Evolutionary conservation across 2,888 invertebrate species (phyloP).

Genomic region (Uropetala carovei): DNA sequence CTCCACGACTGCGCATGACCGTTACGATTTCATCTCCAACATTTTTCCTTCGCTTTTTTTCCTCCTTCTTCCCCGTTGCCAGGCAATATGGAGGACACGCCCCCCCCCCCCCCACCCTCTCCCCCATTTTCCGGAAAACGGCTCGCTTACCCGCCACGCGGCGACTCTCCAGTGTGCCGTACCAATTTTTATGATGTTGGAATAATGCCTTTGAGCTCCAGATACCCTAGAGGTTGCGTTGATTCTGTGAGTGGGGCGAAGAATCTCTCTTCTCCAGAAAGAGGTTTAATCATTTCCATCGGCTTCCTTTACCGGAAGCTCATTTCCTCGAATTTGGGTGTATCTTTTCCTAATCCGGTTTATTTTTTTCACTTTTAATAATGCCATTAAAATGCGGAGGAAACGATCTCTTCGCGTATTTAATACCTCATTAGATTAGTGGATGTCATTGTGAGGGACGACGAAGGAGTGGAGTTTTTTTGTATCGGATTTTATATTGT

Average conservation of each 20-base stretch:
- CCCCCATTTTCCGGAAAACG: not conserved
- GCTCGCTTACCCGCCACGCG: constrained; percentile 37
- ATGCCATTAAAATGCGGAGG: not conserved
- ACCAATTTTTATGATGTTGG: constrained; percentile 48
- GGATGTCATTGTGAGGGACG: not conserved
- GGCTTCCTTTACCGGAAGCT: constrained; percentile 33
- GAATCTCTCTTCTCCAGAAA: constrained; percentile 15
- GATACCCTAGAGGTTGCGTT: constrained; percentile 31
- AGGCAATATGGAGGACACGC: constrained; percentile 57
- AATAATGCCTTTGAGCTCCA: constrained; percentile 45
- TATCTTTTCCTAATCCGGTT: constrained; percentile 3
- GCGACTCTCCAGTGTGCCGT: constrained; percentile 38
- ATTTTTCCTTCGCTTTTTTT: constrained; percentile 33
- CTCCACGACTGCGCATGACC: constrained; percentile 44
- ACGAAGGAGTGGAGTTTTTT: not conserved
- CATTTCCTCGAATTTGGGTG: not conserved
- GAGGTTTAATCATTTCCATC: constrained; percentile 34
- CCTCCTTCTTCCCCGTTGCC: constrained; percentile 50
- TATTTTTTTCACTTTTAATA: not conserved
- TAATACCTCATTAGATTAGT: not conserved
- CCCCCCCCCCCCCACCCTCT: not conserved
- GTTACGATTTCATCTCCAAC: constrained; percentile 20
- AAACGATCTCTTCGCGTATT: not conserved
- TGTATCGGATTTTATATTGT: constrained; percentile 36
- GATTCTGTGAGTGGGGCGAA: not conserved